Conservation (phyloP, 1,140 invertebrate species). For the Chymomyza costata region DNA sequence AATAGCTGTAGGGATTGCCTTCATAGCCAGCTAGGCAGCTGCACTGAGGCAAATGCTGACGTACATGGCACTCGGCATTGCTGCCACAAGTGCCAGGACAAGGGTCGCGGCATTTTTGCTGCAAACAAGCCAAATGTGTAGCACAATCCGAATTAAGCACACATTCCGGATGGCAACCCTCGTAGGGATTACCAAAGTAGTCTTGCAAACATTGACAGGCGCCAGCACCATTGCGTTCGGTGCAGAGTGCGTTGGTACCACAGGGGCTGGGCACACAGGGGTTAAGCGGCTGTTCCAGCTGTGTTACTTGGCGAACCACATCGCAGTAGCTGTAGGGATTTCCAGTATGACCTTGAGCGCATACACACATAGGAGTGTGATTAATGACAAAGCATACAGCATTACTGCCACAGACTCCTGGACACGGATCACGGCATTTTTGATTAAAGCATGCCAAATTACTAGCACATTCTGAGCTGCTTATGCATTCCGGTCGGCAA, state of each 20-base stretch:
- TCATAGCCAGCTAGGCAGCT: conserved; percentile 81
- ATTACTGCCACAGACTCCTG: conserved; percentile 79
- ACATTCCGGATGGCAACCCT: conserved; percentile 85
- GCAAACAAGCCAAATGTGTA: conserved; percentile 81
- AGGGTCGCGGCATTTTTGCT: conserved; percentile 85
- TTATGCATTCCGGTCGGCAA: conserved; percentile 79
- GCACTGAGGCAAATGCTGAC: conserved; percentile 85
- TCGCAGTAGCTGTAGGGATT: conserved; percentile 82
- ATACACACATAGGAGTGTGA: conserved; percentile 81
- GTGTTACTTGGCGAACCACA: conserved; percentile 65
- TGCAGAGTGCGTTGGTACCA: conserved; percentile 79
- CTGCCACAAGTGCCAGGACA: conserved; percentile 85
- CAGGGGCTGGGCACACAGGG: conserved; percentile 80
- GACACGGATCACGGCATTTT: conserved; percentile 79
- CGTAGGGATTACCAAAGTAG: conserved; percentile 84
- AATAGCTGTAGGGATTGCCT: conserved; percentile 82
- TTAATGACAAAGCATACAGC: conserved; percentile 82
- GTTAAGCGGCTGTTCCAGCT: conserved; percentile 76
- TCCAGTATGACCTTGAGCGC: conserved; percentile 81
- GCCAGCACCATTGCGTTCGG: conserved; percentile 80
- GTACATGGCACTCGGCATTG: conserved; percentile 84
- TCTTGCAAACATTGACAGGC: conserved; percentile 83
- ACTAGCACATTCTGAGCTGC: conserved; percentile 78
- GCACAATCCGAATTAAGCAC: conserved; percentile 84
- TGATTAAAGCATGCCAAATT: conserved; percentile 78